Evolutionary conservation across 2,113 vertebrate species (phyloP), one percentile per base, ranked within the genome.

Genomic region (Steatornis caripensis): DNA sequence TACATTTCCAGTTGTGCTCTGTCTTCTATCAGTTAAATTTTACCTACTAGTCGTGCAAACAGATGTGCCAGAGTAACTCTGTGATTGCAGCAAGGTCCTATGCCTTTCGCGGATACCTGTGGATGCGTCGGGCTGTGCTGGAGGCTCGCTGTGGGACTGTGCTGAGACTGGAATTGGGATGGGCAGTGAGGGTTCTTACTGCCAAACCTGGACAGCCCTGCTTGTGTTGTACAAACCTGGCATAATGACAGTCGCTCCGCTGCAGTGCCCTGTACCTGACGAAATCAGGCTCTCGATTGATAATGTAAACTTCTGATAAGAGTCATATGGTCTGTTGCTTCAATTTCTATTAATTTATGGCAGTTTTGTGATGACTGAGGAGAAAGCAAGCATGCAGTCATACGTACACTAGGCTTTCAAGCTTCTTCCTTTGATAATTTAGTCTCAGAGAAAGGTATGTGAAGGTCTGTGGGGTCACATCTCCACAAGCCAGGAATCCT

Each of bases 1-100:
- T 93, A 85, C 74, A 77, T 94, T 95, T 96, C 90, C 91, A 94
- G 18, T 94, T 94, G 89, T 76, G 83, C 65, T 96, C 93, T 95
- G 92, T 86, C 93, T 96, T 96, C 80, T 96, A 55, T 95, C 95
- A 81, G 88, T 90, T 96, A 78, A 86, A 75, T 81, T 92, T 80
- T 84, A 51, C 90, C 75, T 68, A 41, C 55, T 92, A 84, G 94
- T 89, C 30, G 4, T 72, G 61, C 45, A 65, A 84, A 84, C 86
- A 92, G 90, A 93, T 92, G 86, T 95, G 86, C 86, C 80, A 71
- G 36, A 87, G 53, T 54, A 53, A 19, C n/a, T 41, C 11, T 57
- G 43, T 71, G 61, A 11, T 21, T 77, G 58, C 62, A n/a, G 53
- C 1, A 0, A 62, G 48, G 46, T 60, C 48, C 61, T 69, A 3